Percentiles rank a stretch among this genome's conserved stretches.
phyloP scores from a whole-genome alignment of 1,140 invertebrate genomes.

The Galendromus occidentalis region DNA sequence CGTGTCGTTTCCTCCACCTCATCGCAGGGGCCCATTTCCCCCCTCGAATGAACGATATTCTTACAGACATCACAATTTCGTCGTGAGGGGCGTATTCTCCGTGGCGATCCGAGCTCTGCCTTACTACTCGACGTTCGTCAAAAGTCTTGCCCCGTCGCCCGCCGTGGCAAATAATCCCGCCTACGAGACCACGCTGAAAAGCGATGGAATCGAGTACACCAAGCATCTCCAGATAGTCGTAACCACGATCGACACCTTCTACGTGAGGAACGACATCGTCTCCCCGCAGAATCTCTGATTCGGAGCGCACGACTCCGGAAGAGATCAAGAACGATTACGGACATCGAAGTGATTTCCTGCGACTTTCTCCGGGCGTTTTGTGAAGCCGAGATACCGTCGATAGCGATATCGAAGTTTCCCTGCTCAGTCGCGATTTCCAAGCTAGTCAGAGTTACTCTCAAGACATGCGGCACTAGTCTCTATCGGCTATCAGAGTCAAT shows the following conservation, averaged over 20 bases:
- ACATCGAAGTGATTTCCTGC: too few species aligned
- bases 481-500: too few species aligned
- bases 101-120: constrained; percentile 15
- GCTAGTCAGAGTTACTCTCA: too few species aligned
- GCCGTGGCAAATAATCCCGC: neutral
- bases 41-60: too few species aligned
- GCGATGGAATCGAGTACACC: neutral
- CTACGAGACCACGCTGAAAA: neutral
- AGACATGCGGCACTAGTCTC: too few species aligned
- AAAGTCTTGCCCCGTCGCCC: neutral
- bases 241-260: neutral
- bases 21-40: too few species aligned
- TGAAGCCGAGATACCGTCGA: too few species aligned
- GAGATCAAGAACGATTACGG: too few species aligned
- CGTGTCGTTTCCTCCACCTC: neutral
- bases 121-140: constrained; percentile 3
- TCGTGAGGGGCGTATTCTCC: constrained; percentile 15
- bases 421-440: too few species aligned
- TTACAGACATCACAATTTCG: constrained; percentile 15
- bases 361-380: too few species aligned
- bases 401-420: too few species aligned
- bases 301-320: too few species aligned
- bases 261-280: constrained; percentile 1
- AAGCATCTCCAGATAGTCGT: neutral
- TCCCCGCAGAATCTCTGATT: neutral